Evolutionary conservation across 2,888 invertebrate genomes (phyloP).

Genomic region (Macrosoma leucophasiata): DNA sequence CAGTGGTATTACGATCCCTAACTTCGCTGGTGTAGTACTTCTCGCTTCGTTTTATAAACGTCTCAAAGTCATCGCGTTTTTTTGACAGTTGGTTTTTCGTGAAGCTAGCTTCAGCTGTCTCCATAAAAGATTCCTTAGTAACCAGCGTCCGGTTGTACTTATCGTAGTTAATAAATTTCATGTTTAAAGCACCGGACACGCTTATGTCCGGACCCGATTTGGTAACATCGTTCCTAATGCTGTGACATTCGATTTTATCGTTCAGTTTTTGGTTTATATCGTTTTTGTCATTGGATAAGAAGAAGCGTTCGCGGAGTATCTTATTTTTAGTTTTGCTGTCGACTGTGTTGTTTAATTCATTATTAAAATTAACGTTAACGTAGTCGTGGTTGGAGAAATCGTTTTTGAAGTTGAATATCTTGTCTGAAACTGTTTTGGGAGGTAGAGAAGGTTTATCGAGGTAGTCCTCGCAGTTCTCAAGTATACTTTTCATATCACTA

Average conservation of each 20-base stretch:
- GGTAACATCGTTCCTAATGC: conserved; percentile 57
- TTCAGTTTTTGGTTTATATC: conserved; percentile 53
- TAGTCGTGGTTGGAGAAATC: conserved; percentile 61
- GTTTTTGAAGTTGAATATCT: conserved; percentile 63
- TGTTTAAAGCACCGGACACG: conserved; percentile 56
- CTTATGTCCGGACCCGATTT: conserved; percentile 55
- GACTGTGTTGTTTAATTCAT: conserved; percentile 5
- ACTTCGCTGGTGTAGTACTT: conserved; percentile 57
- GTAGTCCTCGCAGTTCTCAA: conserved; percentile 45
- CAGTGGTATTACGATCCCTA: conserved; percentile 46
- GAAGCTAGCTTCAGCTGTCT: conserved; percentile 56
- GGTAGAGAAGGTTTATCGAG: conserved; percentile 41
- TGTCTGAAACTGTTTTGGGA: conserved; percentile 54
- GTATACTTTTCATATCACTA: conserved; percentile 38
- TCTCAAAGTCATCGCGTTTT: conserved; percentile 53
- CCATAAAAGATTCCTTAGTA: conserved; percentile 58
- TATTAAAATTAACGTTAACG: conserved; percentile 48
- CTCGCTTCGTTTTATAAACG: conserved; percentile 65
- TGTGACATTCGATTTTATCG: conserved; percentile 65
- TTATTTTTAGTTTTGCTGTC: conserved; percentile 48
- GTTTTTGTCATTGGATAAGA: conserved; percentile 48
- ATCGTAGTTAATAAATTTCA: conserved; percentile 60
- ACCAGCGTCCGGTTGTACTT: conserved; percentile 61
- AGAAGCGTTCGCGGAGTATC: conserved; percentile 55
- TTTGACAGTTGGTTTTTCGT: conserved; percentile 50